Conservation (phyloP, 2,113 vertebrate genomes). For the Symphodus melops region DNA sequence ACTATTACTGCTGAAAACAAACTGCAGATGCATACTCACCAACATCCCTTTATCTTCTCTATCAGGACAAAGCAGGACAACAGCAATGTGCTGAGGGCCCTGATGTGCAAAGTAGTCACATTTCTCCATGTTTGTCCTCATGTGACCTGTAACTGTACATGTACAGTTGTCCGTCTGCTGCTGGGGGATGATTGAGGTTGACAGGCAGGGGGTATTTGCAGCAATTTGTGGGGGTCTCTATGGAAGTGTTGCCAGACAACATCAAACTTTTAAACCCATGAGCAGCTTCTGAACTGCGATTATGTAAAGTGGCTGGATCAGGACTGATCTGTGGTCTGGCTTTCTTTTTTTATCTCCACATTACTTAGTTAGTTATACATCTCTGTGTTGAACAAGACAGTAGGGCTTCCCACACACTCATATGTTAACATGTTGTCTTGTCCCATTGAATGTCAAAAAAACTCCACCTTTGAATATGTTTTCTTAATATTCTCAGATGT, state of each 20-base stretch:
- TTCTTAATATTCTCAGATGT: too few species aligned
- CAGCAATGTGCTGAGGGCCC: neutral
- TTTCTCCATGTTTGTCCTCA: neutral
- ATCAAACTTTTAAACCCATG: constrained; percentile 30
- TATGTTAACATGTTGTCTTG: too few species aligned
- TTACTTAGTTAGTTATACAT: too few species aligned
- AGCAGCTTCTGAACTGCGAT: neutral
- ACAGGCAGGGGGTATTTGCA: constrained; percentile 27
- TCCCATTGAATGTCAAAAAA: too few species aligned
- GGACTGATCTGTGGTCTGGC: neutral
- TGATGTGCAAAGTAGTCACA: neutral
- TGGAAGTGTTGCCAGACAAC: constrained; percentile 2
- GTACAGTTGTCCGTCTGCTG: constrained; percentile 23
- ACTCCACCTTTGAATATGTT: too few species aligned
- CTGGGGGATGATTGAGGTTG: constrained; percentile 15
- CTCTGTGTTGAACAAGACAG: too few species aligned
- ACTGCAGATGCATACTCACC: neutral
- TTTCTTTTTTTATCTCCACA: neutral
- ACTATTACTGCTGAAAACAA: constrained; percentile 1
- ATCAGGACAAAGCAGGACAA: neutral
- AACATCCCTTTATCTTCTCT: neutral
- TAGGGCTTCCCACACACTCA: too few species aligned
- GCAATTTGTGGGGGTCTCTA: constrained; percentile 17
- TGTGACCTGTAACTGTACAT: constrained; percentile 27
- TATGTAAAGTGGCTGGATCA: neutral